Base-by-base conservation (phyloP, 2,797 vertebrate species). In the Sebastiscus tertius region DNA sequence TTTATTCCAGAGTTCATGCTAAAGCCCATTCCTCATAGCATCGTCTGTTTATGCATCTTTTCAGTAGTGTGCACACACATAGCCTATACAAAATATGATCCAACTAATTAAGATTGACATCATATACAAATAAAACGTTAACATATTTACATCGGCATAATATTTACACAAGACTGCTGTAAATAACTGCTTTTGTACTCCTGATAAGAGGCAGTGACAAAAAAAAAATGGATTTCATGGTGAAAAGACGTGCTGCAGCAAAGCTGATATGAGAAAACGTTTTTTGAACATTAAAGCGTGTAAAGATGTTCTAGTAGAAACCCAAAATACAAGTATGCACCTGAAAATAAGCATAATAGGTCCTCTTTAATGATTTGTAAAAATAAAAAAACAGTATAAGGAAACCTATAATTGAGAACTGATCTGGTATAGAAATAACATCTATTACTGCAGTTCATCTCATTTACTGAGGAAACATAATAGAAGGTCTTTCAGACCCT, bases 391-490 rank as follows among this genome's bases (percentile, higher is more conserved):
- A 55, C 4, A 39, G 36, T 69, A 58, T 2, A 14, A 60, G 56
- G 42, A 78, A 79, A 85, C 24, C 20, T 54, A 72, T 31, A 81
- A 81, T 18, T 72, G 33, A 56, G 67, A 77, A 13, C 42, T 46
- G 20, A 84, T 70, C 24, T 65, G 39, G 33, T 54, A 77, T 72
- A 75, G 24, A 77, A 75, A 77, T 63, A 82, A 74, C 80, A 78
- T 79, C 55, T 73, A 78, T 83, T 64, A 61, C 61, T 64, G 72
- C 72, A 69, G 80, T 87, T 84, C 67, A 81, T 90, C 75, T 90
- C 54, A 85, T 90, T 91, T 89, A 83, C 81, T 64, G 74, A 77
- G 78, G 75, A 90, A 80, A 81, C 67, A 83, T 85, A 88, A 89
- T 83, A 72, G 72, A 81, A 72, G 74, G 84, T 91, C 71, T 91